Evolutionary conservation across 1,140 invertebrate genomes (phyloP).

Genomic region (Papilio xuthus): DNA sequence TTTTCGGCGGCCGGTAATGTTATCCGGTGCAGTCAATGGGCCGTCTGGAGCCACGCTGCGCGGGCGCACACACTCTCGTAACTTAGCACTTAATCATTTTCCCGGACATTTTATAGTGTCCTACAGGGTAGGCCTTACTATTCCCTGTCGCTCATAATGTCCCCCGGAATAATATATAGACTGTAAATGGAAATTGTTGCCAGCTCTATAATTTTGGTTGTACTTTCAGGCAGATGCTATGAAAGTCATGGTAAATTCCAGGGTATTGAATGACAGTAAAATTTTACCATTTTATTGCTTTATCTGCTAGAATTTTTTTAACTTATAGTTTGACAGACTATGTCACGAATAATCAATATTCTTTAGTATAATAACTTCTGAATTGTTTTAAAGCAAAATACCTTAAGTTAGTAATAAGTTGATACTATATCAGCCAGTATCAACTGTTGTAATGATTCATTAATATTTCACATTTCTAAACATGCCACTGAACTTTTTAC

Average conservation of each 20-base stretch:
- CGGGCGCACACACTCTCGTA: constrained; percentile 64
- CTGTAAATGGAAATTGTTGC: constrained; percentile 46
- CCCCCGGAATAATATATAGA: constrained; percentile 40
- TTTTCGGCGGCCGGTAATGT: constrained; percentile 79
- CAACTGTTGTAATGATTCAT: too few species aligned
- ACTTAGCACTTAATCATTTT: constrained; percentile 80
- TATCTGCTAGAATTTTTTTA: not conserved
- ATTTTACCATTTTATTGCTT: constrained; percentile 6
- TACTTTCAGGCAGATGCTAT: constrained; percentile 1
- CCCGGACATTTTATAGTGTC: constrained; percentile 70
- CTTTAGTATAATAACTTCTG: too few species aligned
- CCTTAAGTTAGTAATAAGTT: too few species aligned
- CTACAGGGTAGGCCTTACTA: constrained; percentile 42
- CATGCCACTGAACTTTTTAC: not conserved
- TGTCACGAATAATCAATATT: not conserved
- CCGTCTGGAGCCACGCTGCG: constrained; percentile 66
- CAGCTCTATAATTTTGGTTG: constrained; percentile 37
- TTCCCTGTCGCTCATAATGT: constrained; percentile 43
- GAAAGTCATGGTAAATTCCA: not conserved
- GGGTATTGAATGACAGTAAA: not conserved
- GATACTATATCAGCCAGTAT: too few species aligned
- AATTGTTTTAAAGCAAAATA: too few species aligned
- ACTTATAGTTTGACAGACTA: not conserved
- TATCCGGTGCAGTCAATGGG: constrained; percentile 70
- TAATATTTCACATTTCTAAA: too few species aligned